Conservation (phyloP, 2,888 invertebrate genomes). For the Oeneis ivallda region DNA sequence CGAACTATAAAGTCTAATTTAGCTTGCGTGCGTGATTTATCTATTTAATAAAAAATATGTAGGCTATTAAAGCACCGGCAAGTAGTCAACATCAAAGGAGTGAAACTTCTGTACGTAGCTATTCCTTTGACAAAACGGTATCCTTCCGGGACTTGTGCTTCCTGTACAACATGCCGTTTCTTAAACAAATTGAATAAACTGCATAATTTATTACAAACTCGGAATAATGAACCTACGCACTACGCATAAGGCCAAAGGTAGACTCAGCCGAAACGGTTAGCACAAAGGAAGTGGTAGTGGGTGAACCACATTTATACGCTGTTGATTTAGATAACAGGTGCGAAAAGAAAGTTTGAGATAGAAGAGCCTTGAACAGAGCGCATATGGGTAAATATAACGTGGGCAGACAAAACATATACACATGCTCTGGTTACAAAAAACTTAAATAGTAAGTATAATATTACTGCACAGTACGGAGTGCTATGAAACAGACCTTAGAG, state of each 20-base stretch:
- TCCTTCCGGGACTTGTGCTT: background rate
- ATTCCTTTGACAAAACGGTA: too few species aligned
- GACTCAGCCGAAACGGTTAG: background rate
- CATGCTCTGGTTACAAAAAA: background rate
- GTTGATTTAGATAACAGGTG: slow-evolving; percentile 8
- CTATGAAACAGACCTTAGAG: too few species aligned
- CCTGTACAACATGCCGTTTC: too few species aligned
- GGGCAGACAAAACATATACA: background rate
- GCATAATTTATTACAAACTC: background rate
- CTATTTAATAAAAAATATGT: too few species aligned
- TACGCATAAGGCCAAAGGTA: background rate
- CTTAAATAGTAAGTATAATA: too few species aligned
- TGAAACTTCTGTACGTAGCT: too few species aligned
- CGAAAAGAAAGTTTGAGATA: slow-evolving; percentile 11
- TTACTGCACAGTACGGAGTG: too few species aligned
- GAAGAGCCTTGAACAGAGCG: slow-evolving; percentile 5
- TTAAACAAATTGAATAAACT: background rate
- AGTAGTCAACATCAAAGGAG: too few species aligned
- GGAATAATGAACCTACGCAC: background rate
- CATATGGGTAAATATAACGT: background rate
- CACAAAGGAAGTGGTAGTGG: slow-evolving; percentile 9
- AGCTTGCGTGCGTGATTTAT: too few species aligned
- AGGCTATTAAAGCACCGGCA: too few species aligned
- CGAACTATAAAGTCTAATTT: too few species aligned
- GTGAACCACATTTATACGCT: slow-evolving; percentile 4